Evolutionary conservation across 2,113 vertebrate species (phyloP).

Genomic region (Lathamus discolor): DNA sequence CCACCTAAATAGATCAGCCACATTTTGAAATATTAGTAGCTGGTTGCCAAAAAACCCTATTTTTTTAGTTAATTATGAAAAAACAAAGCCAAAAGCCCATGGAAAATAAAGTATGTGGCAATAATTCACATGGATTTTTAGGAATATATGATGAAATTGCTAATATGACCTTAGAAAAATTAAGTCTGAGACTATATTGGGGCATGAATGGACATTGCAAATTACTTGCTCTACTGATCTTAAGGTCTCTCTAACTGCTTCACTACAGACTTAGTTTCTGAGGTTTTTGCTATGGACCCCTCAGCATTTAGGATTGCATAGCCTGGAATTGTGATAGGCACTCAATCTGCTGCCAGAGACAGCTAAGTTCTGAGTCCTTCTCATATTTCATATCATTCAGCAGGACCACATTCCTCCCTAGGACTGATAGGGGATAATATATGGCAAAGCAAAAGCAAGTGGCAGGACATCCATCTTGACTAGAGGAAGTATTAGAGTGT

Average conservation of each 20-base stretch:
- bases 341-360: background rate
- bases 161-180: background rate
- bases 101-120: background rate
- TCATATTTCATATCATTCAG: background rate
- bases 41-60: background rate
- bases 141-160: background rate
- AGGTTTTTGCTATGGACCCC: background rate
- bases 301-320: background rate
- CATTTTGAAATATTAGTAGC: background rate
- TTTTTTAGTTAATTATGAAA: background rate
- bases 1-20: background rate
- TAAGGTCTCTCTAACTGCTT: background rate
- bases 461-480: background rate
- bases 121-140: background rate
- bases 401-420: background rate
- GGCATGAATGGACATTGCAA: background rate
- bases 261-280: background rate
- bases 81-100: background rate
- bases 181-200: background rate
- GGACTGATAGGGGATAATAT: background rate
- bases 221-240: background rate
- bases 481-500: background rate
- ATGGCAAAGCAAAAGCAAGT: background rate
- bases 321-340: background rate
- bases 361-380: background rate